Base-by-base conservation (phyloP, 1,140 invertebrate species). In the Heliconius melpomene region DNA sequence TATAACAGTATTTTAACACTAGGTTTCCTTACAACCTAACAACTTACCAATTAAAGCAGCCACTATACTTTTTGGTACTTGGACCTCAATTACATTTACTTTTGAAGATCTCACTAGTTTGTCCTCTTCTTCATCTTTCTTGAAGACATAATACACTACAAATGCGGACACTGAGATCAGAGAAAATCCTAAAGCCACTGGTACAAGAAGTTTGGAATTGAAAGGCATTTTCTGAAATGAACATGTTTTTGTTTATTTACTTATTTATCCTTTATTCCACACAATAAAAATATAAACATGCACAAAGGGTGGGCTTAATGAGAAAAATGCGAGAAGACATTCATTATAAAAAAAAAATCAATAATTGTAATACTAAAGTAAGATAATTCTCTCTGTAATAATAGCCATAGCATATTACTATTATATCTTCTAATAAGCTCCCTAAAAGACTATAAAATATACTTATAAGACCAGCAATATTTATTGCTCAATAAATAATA, bases 21-120 rank as follows among this genome's bases (percentile, higher is more conserved):
- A 40, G 13, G 9, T 40, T 40, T 13, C 40, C 11, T 40, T 7
- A 32, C 32, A 32, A 32, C 32, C 32, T 36, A 36, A 26, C 74
- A 38, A 80, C 91, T 91, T 81, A 94, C 93, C 93, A 84, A 94
- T 94, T 72, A 93, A 83, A 79, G 91, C 93, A 70, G 92, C 91
- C 7, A 93, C 85, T 76, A 93, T 89, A 54, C 86, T 89, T 77
- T 93, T 94, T n/a, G 91, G 89, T 6, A 94, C 89, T 74, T 84
- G 78, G 8, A 94, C 86, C 76, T 94, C 93, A 85, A 93, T 93
- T 8, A 88, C 74, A 82, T 92, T 91, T 3, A 89, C 76, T 80
- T 87, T 88, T 38, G 91, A 83, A 8, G 90, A 87, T 75, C 89
- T 90, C 1, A 94, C 79, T 73, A 74, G 74, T 71, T 90, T 90